Base-by-base conservation (phyloP, 2,113 vertebrate species). In the Saguinus imperator region DNA sequence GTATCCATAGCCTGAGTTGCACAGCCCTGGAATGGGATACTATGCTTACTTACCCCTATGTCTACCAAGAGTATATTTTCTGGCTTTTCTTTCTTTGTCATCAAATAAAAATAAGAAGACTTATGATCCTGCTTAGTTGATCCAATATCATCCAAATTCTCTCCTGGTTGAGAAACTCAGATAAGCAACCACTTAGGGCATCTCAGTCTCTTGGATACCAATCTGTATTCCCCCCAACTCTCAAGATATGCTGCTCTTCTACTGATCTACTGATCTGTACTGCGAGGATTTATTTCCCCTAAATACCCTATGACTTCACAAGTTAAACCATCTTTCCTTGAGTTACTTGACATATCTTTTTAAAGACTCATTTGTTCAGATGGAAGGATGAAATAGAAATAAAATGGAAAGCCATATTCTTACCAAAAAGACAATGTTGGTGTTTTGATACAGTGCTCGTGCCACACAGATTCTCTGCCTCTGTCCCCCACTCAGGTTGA, bases 401-500 rank as follows among this genome's bases (percentile, higher is more conserved):
- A 29, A 89, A 95, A 77, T 5, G 3, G 8, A 89, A 92, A 77
- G 16, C 27, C 37, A 23, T 57, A 89, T 70, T 87, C 99, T 99
- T 98, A 99, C 99, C 99, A 99, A 97, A 98, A 99, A 99, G 97
- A 99, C 99, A 7, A 99, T 99, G 98, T 99, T 99, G 98, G 99
- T 99, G 98, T 99, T 99, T 97, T 99, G 99, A 98, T 99, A 99
- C 73, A 99, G 99, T 2, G 99, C 99, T 97, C 99, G 98, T 87
- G 99, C 99, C 95, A 99, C 99, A 81, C 99, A 99, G 98, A 99
- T 99, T 52, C 99, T 99, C 98, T 99, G 99, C 57, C 99, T 99
- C 97, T 99, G 99, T 1, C 99, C 99, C 16, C 99, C 99, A 66
- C 99, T 99, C 96, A 99, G 98, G 97, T 99, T 99, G 98, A 99